Base-by-base conservation (phyloP, 1,140 invertebrate species). In the Dreissena polymorpha region DNA sequence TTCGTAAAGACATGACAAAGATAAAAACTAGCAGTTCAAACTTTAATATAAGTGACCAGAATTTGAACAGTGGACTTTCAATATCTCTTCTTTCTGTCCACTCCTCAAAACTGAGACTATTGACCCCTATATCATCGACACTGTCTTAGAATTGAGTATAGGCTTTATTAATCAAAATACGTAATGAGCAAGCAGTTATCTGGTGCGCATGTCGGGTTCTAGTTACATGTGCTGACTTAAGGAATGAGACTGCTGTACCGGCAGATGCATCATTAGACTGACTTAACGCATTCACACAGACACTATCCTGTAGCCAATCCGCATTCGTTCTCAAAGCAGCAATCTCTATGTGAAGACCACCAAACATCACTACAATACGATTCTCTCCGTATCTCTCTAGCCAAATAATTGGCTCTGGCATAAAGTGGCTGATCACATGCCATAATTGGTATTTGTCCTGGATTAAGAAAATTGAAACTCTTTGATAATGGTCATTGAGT, bases 401-500 rank as follows among this genome's bases (percentile, higher is more conserved):
- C 51, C 88, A 89, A 49, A 68, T 74, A 57, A 69, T 86, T 89
- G 14, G 75, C 71, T 16, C 84, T 29, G 14, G 71, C 65, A 79
- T 51, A 89, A n/a, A 89, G 70, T 18, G 88, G 86, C 57, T 86
- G 86, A 51, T 89, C 88, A 13, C 69, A 23, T 53, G 73, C 72
- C 27, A 85, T 69, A 18, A 88, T 57, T 60, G 87, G 76, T 14
- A 65, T 82, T 64, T 89, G 85, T 21, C 67, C 76, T 18, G 83
- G 83, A 86, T 88, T 89, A 16, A 87, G 63, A 53, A 72, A 72
- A 14, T 86, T 23, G 16, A 72, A 60, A 60, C 13, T 77, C 69
- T 64, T 65, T 63, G 12, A 90, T 68, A 14, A 78, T 82, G 39
- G 87, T 76, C 85, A 88, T 89, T 8, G 21, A 77, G 81, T 87